Evolutionary conservation across 2,113 vertebrate species (phyloP).

Genomic region (Paralichthys olivaceus): DNA sequence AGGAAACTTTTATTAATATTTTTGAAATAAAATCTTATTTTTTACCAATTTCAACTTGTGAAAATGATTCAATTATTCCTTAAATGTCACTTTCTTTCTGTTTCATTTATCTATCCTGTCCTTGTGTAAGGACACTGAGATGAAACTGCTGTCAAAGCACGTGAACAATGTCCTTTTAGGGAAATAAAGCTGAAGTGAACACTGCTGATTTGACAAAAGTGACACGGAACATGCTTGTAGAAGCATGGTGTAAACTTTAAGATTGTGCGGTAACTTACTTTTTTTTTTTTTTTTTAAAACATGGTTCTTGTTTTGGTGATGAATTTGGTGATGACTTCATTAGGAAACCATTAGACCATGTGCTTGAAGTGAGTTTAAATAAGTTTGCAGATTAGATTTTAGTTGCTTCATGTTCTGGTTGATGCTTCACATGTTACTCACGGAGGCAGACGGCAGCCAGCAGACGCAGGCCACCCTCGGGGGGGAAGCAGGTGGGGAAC

Average conservation of each 20-base stretch:
- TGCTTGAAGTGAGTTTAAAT: too few species aligned
- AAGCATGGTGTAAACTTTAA: not conserved
- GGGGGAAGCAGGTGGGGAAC: slow-evolving; percentile 90
- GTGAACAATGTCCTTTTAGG: not conserved
- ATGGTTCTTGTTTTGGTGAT: not conserved
- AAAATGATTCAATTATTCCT: too few species aligned
- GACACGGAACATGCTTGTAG: not conserved
- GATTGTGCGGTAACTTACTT: too few species aligned
- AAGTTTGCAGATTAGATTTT: not conserved
- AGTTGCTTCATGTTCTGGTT: not conserved
- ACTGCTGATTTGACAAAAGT: not conserved
- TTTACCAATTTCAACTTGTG: too few species aligned
- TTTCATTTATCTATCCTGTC: too few species aligned
- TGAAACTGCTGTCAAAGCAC: too few species aligned
- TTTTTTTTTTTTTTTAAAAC: too few species aligned
- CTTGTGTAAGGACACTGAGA: too few species aligned
- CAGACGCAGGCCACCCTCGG: slow-evolving; percentile 87
- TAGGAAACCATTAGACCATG: too few species aligned
- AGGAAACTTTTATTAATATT: too few species aligned
- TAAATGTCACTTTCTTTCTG: too few species aligned
- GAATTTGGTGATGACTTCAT: not conserved
- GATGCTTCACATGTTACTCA: slow-evolving; percentile 78
- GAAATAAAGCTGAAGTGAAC: not conserved
- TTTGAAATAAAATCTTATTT: too few species aligned
- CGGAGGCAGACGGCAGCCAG: slow-evolving; percentile 90